Base-by-base conservation (phyloP, 1,140 invertebrate species). In the Cydia amplana region DNA sequence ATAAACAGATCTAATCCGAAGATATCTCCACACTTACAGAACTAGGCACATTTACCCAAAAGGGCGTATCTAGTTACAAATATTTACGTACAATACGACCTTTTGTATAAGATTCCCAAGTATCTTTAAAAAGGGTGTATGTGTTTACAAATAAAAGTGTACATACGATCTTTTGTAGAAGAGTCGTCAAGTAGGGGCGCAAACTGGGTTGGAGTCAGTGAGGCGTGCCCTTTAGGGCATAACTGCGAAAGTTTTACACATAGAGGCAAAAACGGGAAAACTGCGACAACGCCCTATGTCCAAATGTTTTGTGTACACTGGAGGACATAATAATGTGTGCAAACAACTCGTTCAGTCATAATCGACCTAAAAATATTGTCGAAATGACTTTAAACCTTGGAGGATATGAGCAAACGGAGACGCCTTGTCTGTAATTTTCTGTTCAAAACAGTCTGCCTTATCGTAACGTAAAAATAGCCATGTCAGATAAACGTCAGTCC, bases 221-320 rank as follows among this genome's bases (percentile, higher is more conserved):
- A 70, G 65, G 4, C 65, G 32, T 36, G 65, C 16, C 65, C 65
- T 70, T 70, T 70, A 70, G 65, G 65, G 65, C 65, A 70, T 70
- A 70, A 70, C 65, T 70, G 36, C 28, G 32, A 70, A 70, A 70
- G 65, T 70, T 70, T 70, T 70, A 70, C 65, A 70, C 65, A 40
- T 70, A 70, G 65, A 70, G n/a, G 65, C 65, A 70, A 70, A 70
- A 70, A 70, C 65, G 65, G 36, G 65, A 70, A 70, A 70, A 70
- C 65, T 28, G 28, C 36, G 32, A 70, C 65, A 43, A 70, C 32
- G 32, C 32, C 65, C 65, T 60, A 70, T 70, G 65, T 40, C 65
- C 65, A 40, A 70, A 70, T 70, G 32, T 70, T 32, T 43, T 43
- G 16, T 70, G 65, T 70, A 43, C 32, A 70, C 65, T 70, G 3